Conservation (phyloP, 2,888 invertebrate genomes). For the Amphipoea lucens region DNA sequence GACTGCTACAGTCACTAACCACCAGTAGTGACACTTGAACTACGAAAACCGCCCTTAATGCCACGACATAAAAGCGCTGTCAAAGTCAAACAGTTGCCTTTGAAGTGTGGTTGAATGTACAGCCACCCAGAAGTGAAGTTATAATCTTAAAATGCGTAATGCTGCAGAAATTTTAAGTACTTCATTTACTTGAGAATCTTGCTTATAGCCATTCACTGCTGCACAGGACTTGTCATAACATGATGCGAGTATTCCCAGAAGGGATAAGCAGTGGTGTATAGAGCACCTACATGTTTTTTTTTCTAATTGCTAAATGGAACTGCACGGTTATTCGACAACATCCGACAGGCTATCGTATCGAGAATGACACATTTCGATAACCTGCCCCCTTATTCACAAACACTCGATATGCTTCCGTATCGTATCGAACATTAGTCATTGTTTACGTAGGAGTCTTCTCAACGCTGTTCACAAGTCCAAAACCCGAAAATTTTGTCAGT, state of each 20-base stretch:
- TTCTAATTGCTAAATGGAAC: too few species aligned
- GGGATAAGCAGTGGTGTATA: background rate
- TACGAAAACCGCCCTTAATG: constrained; percentile 12
- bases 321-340: too few species aligned
- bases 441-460: too few species aligned
- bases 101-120: constrained; percentile 2
- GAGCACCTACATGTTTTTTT: background rate
- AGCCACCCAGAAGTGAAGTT: constrained; percentile 41
- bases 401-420: too few species aligned
- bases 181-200: constrained; percentile 1
- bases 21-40: background rate
- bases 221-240: background rate
- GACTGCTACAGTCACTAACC: background rate
- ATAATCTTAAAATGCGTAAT: constrained; percentile 20
- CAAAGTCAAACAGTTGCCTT: background rate
- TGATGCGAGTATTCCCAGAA: background rate
- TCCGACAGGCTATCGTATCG: too few species aligned
- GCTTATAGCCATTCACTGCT: background rate
- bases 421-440: too few species aligned
- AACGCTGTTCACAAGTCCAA: too few species aligned
- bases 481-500: too few species aligned
- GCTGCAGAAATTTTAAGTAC: constrained; percentile 24
- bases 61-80: background rate
- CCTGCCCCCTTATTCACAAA: too few species aligned
- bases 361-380: too few species aligned